A percentile compares a stretch with the other conserved stretches of the same genome.
These are phyloP conservation scores for Eulithis testata DNA, from an alignment of 2,888 invertebrate genomes.

Conservation along the genomic window DNA sequence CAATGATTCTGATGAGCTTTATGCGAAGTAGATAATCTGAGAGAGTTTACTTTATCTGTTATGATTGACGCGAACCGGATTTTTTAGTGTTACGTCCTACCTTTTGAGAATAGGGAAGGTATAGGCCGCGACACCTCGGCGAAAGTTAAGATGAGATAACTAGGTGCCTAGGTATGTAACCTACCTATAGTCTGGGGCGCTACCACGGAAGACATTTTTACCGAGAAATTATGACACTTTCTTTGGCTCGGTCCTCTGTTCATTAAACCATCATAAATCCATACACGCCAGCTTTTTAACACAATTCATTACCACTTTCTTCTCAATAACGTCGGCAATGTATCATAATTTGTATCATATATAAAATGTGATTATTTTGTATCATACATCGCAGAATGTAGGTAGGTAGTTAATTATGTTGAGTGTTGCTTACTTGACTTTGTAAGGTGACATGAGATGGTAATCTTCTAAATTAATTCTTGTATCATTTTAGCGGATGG, in stretches of 20 bases:
- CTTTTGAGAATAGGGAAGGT: too few relatives aligned
- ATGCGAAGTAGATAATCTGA: too few relatives aligned
- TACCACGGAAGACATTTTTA: too few relatives aligned
- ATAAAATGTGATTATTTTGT: not conserved
- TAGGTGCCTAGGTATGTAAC: too few relatives aligned
- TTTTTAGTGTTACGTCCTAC: too few relatives aligned
- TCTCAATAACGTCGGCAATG: conserved; percentile 13
- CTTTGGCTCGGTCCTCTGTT: not conserved
- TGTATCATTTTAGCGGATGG: conserved; percentile 37
- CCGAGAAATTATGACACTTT: not conserved
- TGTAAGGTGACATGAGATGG: conserved; percentile 61
- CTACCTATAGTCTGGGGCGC: too few relatives aligned
- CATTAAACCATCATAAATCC: conserved; percentile 4
- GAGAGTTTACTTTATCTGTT: too few relatives aligned
- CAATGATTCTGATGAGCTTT: not conserved
- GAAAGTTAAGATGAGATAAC: too few relatives aligned
- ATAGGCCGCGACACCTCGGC: too few relatives aligned
- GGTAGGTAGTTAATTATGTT: not conserved
- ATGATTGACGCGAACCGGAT: too few relatives aligned
- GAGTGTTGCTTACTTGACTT: conserved; percentile 37
- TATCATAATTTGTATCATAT: not conserved
- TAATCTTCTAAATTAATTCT: conserved; percentile 71
- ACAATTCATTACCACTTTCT: conserved; percentile 18
- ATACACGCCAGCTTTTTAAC: conserved; percentile 8
- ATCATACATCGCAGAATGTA: conserved; percentile 26